Evolutionary conservation across 2,113 vertebrate species (phyloP).

Genomic region (Laticauda laticaudata): DNA sequence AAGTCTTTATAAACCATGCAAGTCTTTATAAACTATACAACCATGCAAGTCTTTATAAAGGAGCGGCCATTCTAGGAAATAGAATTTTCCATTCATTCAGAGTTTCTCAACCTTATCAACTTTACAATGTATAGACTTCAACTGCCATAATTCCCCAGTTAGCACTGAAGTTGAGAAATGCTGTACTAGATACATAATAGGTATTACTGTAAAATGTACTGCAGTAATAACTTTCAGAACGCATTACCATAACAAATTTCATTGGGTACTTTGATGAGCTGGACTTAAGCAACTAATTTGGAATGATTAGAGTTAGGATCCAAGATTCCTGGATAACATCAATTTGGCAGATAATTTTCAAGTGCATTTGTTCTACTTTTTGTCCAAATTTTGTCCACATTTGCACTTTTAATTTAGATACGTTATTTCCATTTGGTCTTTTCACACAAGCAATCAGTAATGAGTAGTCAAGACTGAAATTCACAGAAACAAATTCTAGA

Average conservation of each 20-base stretch:
- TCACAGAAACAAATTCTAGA: not conserved
- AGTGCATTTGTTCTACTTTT: not conserved
- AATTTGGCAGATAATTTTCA: not conserved
- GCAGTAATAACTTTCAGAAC: too few relatives aligned
- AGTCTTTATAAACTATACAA: too few relatives aligned
- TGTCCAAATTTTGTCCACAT: not conserved
- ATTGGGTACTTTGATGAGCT: too few relatives aligned
- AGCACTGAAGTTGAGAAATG: not conserved
- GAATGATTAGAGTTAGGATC: not conserved
- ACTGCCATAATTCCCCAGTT: not conserved
- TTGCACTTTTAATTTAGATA: not conserved
- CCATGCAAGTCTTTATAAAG: not conserved
- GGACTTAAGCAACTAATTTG: not conserved
- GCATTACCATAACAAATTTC: not conserved
- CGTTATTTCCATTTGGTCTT: not conserved
- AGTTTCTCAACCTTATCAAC: not conserved
- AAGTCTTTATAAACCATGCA: too few relatives aligned
- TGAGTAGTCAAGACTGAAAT: not conserved
- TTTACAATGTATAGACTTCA: not conserved
- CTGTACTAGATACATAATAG: not conserved
- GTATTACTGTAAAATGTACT: not conserved
- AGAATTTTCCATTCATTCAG: not conserved
- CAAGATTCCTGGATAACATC: not conserved
- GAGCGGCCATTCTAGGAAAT: not conserved
- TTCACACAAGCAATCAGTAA: not conserved